A percentile compares a stretch with the other conserved stretches of the same genome.
Conservation (phyloP, 2,113 vertebrate genomes). For the Anser brachyrhynchus region DNA sequence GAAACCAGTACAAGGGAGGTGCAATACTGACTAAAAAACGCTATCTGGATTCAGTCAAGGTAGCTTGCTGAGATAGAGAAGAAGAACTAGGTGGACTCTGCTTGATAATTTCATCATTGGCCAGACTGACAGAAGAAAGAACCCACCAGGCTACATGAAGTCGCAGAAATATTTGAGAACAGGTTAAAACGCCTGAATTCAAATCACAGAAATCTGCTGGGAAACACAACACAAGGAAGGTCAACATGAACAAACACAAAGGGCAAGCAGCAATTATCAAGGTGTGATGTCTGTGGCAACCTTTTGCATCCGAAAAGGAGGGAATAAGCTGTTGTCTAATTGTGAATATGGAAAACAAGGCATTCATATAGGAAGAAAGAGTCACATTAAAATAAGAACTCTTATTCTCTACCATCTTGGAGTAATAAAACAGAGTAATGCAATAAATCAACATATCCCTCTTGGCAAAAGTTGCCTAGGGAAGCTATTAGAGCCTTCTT, state of each 20-base stretch:
- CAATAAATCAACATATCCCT: not conserved
- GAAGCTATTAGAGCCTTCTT: not conserved
- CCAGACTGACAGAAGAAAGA: not conserved
- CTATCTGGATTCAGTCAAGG: not conserved
- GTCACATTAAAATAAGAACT: not conserved
- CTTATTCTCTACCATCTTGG: not conserved
- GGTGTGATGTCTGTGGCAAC: not conserved
- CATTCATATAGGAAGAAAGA: not conserved
- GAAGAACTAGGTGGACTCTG: not conserved
- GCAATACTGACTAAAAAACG: not conserved
- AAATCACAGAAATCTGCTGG: not conserved
- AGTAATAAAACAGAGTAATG: not conserved
- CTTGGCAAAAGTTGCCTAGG: not conserved
- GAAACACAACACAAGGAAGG: not conserved
- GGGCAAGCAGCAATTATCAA: not conserved
- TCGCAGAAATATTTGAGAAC: not conserved
- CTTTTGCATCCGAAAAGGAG: not conserved
- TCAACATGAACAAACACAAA: not conserved
- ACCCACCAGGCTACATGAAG: not conserved
- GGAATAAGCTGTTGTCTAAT: not conserved
- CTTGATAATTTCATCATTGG: not conserved
- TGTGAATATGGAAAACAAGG: not conserved
- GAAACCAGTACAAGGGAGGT: not conserved
- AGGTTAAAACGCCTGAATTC: not conserved
- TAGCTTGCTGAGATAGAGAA: not conserved